Base-by-base conservation (phyloP, 1,140 invertebrate genomes). In the Orussus abietinus region DNA sequence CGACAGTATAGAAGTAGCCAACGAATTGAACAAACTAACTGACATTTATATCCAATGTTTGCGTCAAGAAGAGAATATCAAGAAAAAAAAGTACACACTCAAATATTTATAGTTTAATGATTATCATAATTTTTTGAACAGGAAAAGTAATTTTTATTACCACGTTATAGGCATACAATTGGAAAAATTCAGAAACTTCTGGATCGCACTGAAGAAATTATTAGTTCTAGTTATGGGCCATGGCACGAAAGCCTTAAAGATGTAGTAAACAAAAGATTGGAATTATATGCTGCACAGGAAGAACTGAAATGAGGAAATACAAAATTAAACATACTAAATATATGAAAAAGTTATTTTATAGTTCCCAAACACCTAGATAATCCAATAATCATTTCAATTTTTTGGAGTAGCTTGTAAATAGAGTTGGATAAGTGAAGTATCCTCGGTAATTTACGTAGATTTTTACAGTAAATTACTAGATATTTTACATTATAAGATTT, bases 1-100 rank as follows among this genome's bases (percentile, higher is more conserved):
- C 5, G 60, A 65, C 21, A 81, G 80, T 49, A 64, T 81, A 32
- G 80, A 83, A 63, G 47, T 78, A 38, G 74, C 68, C 0, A 66
- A 76, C 41, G 79, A 81, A 59, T 61, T 81, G 13, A 74, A 72
- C 29, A 76, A 75, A 57, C 55, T 76, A 3, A 72, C 64, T 3
- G 72, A 75, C 35, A 30, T 72, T 33, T 69, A 55, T 34, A 41
- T 68, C 42, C 52, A 40, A 21, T 62, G 66, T 47, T 46, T 74
- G 18, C 42, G 55, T 38, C 44, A 55, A 17, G 42, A 62, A 41
- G 35, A 32, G 6, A 54, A 62, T 12, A 47, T 29, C 15, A 46
- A 41, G 21, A 42, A 49, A 3, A 40, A 51, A n/a, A 52, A 52
- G 32, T 64, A 66, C 20, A 67, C n/a, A 6, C 11, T 5, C 13